Percentiles rank a stretch among this genome's conserved stretches.
Conservation (phyloP, 2,888 invertebrate species). For the Drosophila longiperda region DNA sequence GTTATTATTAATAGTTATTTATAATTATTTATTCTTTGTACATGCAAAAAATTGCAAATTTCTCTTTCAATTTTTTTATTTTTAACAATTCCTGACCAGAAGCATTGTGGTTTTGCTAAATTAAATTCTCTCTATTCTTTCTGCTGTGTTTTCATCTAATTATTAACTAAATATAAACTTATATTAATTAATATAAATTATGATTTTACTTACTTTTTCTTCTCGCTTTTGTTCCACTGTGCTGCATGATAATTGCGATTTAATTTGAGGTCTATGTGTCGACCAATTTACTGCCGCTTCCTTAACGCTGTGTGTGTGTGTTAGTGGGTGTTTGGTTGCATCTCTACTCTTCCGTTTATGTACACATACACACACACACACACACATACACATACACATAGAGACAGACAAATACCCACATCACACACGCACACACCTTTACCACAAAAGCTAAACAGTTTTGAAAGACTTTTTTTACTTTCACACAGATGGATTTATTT, state of each 20-base stretch:
- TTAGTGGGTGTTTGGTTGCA: slow-evolving; percentile 5
- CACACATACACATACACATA: neutral
- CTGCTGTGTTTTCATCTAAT: neutral
- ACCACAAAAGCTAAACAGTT: slow-evolving; percentile 12
- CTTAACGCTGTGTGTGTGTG: neutral
- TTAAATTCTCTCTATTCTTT: neutral
- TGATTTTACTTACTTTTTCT: neutral
- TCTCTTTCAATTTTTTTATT: neutral
- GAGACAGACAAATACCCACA: neutral
- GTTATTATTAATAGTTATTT: neutral
- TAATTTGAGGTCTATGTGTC: slow-evolving; percentile 29
- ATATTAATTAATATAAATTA: neutral
- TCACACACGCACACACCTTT: neutral
- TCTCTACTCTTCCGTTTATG: slow-evolving; percentile 4
- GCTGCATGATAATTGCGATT: slow-evolving; percentile 35
- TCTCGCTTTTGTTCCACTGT: slow-evolving; percentile 30
- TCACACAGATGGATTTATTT: neutral
- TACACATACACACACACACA: slow-evolving; percentile 11
- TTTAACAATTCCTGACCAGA: neutral
- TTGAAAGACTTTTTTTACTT: slow-evolving; percentile 3
- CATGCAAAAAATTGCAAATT: neutral
- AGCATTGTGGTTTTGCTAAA: no score
- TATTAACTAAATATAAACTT: neutral
- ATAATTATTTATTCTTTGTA: neutral
- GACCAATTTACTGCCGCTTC: slow-evolving; percentile 48